Percentiles rank a stretch among this genome's conserved stretches.
These are phyloP conservation scores for Listrodromus nycthemerus DNA, from an alignment of 2,888 invertebrate genomes.

Conservation along the genomic window DNA sequence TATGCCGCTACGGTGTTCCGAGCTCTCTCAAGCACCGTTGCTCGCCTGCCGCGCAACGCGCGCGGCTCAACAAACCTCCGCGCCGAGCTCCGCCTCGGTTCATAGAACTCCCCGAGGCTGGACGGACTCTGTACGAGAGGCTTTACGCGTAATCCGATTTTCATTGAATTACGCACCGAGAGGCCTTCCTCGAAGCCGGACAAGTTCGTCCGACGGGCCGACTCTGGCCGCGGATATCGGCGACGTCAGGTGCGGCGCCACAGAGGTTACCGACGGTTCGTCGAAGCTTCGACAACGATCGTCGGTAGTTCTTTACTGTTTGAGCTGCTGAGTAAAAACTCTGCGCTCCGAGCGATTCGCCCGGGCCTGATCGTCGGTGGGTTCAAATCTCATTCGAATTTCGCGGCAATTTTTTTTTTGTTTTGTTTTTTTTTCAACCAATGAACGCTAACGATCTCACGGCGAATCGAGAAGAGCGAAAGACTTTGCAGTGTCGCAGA, in stretches of 20 bases:
- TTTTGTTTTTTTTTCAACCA: not conserved
- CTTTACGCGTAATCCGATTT: slow-evolving; percentile 57
- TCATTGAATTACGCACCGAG: slow-evolving; percentile 47
- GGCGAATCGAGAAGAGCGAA: not conserved
- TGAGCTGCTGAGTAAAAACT: no score
- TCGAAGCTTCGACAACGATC: not conserved
- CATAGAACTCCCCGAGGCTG: slow-evolving; percentile 49
- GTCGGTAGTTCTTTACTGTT: not conserved
- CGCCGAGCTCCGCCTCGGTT: slow-evolving; percentile 47
- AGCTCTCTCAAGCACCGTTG: slow-evolving; percentile 44
- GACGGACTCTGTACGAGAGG: not conserved
- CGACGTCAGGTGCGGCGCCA: not conserved
- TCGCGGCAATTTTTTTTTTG: not conserved
- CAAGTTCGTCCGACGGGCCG: not conserved
- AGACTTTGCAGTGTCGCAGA: not conserved
- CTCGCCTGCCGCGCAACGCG: slow-evolving; percentile 14
- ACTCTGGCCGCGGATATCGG: not conserved
- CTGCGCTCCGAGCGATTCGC: no score
- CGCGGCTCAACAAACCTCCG: slow-evolving; percentile 43
- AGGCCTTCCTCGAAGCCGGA: not conserved
- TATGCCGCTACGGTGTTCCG: slow-evolving; percentile 40
- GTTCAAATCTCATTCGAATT: not conserved
- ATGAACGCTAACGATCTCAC: not conserved
- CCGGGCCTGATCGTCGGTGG: no score
- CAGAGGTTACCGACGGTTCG: not conserved